phyloP scores from a whole-genome alignment of 2,113 vertebrate species.

The Sphyrna mokarran region DNA sequence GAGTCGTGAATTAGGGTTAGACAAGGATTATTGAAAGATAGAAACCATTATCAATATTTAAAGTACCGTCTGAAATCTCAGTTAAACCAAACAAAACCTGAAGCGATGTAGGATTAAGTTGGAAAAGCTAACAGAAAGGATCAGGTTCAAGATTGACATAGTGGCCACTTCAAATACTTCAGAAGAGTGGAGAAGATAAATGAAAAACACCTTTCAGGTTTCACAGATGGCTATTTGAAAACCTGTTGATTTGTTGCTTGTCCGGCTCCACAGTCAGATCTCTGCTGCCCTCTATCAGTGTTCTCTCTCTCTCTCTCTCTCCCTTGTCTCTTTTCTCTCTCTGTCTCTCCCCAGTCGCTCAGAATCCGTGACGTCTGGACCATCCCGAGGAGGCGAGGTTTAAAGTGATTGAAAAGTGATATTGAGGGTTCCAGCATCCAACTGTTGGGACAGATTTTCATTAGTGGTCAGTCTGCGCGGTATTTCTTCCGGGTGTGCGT shows the following conservation, averaged over 20 bases:
- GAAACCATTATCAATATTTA: not conserved
- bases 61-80: not conserved
- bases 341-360: not conserved
- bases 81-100: not conserved
- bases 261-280: not conserved
- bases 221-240: not conserved
- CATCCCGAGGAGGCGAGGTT: slow-evolving; percentile 28
- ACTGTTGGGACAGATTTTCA: not conserved
- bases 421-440: not conserved
- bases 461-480: not conserved
- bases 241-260: not conserved
- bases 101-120: not conserved
- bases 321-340: too few relatives aligned
- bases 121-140: too few relatives aligned
- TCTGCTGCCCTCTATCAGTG: not conserved
- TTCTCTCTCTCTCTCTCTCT: too few relatives aligned
- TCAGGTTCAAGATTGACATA: not conserved
- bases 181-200: not conserved
- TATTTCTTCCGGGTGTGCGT: not conserved
- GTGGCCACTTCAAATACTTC: not conserved
- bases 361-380: not conserved
- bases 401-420: slow-evolving; percentile 29
- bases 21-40: not conserved
- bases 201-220: not conserved
- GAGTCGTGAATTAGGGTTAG: too few relatives aligned